phyloP scores from a whole-genome alignment of 2,113 vertebrate species.

The Passer domesticus region DNA sequence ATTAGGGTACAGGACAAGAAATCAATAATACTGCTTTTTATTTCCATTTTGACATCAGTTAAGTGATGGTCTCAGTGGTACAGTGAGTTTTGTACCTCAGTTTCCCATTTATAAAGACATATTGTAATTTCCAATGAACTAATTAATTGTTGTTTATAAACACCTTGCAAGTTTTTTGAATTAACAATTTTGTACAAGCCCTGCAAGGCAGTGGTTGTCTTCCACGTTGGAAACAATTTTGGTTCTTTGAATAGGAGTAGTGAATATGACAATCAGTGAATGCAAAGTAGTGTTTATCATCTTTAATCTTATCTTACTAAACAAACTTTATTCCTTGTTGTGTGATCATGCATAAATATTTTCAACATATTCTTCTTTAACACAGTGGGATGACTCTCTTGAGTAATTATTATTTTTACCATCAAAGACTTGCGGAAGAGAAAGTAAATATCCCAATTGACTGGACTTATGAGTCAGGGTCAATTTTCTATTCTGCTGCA shows the following conservation, averaged over 20 bases:
- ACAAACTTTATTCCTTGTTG: neutral
- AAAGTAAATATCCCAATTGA: neutral
- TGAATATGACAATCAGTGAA: neutral
- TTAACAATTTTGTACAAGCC: neutral
- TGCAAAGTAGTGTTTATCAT: conserved; percentile 20
- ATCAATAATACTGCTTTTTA: neutral
- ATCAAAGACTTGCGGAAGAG: neutral
- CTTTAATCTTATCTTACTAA: conserved; percentile 19
- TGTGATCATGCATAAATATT: neutral
- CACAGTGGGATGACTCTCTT: neutral
- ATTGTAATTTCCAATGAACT: neutral
- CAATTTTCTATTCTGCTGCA: neutral
- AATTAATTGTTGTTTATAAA: neutral
- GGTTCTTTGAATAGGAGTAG: neutral
- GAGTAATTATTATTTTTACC: neutral
- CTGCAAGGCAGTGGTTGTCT: neutral
- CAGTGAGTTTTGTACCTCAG: neutral
- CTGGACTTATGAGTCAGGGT: neutral
- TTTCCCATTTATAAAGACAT: neutral
- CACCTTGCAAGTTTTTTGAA: neutral
- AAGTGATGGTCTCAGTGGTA: neutral
- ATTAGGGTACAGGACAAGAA: neutral
- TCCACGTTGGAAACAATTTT: neutral
- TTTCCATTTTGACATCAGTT: neutral
- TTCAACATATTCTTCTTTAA: neutral